phyloP scores from a whole-genome alignment of 1,140 invertebrate genomes.

The Augochlora pura region DNA sequence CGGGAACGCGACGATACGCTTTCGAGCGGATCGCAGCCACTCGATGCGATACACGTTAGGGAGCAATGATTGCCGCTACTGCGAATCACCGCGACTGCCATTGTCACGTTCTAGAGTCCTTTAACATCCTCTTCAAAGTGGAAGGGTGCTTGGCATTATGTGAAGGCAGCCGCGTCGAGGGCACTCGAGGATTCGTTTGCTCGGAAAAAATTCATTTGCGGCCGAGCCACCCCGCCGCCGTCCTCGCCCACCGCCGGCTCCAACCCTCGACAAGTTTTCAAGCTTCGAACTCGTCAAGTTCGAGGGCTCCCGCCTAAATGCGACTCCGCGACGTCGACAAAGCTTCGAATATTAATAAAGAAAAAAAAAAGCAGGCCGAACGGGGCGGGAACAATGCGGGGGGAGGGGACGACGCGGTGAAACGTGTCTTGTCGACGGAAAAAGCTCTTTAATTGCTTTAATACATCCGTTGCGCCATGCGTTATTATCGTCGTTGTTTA shows the following conservation, averaged over 20 bases:
- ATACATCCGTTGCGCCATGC: not conserved
- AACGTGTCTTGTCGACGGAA: conserved; percentile 3
- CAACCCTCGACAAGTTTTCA: conserved; percentile 49
- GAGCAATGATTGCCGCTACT: conserved; percentile 64
- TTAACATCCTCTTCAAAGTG: conserved; percentile 64
- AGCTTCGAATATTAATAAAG: conserved; percentile 45
- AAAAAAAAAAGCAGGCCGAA: not conserved
- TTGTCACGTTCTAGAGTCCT: conserved; percentile 72
- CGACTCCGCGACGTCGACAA: conserved; percentile 37
- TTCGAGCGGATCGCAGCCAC: conserved; percentile 32
- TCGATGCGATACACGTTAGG: conserved; percentile 45
- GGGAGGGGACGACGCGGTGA: not conserved
- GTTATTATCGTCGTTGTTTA: not conserved
- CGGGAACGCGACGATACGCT: conserved; percentile 15
- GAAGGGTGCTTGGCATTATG: conserved; percentile 70
- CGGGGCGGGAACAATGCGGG: conserved; percentile 10
- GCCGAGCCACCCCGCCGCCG: conserved; percentile 33
- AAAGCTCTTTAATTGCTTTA: conserved; percentile 26
- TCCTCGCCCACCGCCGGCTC: conserved; percentile 15
- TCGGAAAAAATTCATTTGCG: conserved; percentile 77
- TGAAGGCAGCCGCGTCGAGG: conserved; percentile 68
- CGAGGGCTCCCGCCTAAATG: conserved; percentile 39
- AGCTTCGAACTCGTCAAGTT: conserved; percentile 53
- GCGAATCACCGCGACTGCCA: conserved; percentile 63
- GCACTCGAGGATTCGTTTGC: conserved; percentile 73